Percentiles rank a stretch among this genome's conserved stretches.
Evolutionary conservation across 2,888 invertebrate genomes (phyloP).

Genomic region (Thysanoteuthis rhombus): DNA sequence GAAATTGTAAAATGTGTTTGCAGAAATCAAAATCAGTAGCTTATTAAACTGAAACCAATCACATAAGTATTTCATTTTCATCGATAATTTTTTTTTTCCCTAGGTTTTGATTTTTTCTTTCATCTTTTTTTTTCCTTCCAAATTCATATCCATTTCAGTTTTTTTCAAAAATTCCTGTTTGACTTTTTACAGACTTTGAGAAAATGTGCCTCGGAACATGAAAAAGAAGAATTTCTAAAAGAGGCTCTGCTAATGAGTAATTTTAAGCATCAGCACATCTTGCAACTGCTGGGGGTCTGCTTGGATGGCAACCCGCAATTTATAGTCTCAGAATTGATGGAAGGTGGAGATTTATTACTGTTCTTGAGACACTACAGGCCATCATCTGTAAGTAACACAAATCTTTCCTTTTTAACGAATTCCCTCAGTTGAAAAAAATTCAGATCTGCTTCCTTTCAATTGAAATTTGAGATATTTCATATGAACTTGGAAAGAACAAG

Average conservation of each 20-base stretch:
- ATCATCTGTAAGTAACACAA: slow-evolving; percentile 72
- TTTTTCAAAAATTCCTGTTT: neutral
- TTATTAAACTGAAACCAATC: too few relatives aligned
- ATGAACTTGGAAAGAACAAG: too few relatives aligned
- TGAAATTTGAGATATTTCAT: too few relatives aligned
- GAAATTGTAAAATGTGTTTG: too few relatives aligned
- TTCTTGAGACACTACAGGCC: slow-evolving; percentile 86
- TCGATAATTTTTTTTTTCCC: too few relatives aligned
- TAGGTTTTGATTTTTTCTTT: too few relatives aligned
- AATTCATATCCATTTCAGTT: too few relatives aligned
- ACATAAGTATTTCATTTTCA: too few relatives aligned
- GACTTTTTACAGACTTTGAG: slow-evolving; percentile 78
- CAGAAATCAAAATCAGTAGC: too few relatives aligned
- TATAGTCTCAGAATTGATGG: slow-evolving; percentile 96
- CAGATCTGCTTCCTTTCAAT: neutral
- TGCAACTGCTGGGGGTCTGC: slow-evolving; percentile 91
- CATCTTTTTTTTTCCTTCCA: too few relatives aligned
- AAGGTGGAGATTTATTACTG: slow-evolving; percentile 92
- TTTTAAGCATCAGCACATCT: slow-evolving; percentile 94
- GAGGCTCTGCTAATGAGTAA: slow-evolving; percentile 97
- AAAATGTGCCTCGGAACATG: slow-evolving; percentile 89
- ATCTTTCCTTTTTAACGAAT: too few relatives aligned
- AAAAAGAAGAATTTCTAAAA: slow-evolving; percentile 92
- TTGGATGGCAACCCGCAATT: slow-evolving; percentile 92
- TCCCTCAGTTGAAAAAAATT: neutral